Conservation (phyloP, 2,888 invertebrate genomes). For the Amiota communis region DNA sequence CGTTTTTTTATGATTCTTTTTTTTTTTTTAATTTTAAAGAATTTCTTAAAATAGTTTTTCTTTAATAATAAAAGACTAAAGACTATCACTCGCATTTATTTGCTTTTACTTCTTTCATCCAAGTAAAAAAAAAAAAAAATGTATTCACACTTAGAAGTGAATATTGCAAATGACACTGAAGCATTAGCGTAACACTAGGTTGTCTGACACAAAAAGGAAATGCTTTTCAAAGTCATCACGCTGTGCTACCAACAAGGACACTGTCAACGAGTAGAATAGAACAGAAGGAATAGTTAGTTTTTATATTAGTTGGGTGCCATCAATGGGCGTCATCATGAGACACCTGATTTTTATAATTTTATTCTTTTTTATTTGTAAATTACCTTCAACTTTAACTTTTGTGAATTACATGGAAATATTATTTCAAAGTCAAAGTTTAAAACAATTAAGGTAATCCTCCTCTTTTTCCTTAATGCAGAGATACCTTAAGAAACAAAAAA, state of each 20-base stretch:
- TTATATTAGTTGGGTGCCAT: background rate
- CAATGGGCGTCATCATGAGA: background rate
- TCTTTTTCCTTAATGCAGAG: background rate
- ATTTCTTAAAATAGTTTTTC: too few species aligned
- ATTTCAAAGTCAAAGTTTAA: conserved; percentile 22
- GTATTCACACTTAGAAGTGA: too few species aligned
- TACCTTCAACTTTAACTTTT: conserved; percentile 5
- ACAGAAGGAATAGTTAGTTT: too few species aligned
- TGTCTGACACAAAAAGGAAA: too few species aligned
- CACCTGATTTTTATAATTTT: background rate
- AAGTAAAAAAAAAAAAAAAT: too few species aligned
- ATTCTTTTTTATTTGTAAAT: conserved; percentile 6
- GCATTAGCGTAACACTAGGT: too few species aligned
- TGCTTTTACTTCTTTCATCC: background rate
- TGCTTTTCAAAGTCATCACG: too few species aligned
- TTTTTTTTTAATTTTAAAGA: background rate
- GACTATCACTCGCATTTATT: background rate
- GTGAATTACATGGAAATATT: conserved; percentile 36
- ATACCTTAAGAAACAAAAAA: background rate
- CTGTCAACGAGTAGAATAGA: too few species aligned
- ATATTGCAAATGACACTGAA: too few species aligned
- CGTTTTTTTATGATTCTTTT: too few species aligned
- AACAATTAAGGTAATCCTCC: conserved; percentile 40
- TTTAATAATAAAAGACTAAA: too few species aligned
- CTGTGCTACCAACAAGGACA: too few species aligned